These are phyloP conservation scores for Mycteria americana DNA, from an alignment of 2,797 vertebrate genomes.

Conservation along the genomic window DNA sequence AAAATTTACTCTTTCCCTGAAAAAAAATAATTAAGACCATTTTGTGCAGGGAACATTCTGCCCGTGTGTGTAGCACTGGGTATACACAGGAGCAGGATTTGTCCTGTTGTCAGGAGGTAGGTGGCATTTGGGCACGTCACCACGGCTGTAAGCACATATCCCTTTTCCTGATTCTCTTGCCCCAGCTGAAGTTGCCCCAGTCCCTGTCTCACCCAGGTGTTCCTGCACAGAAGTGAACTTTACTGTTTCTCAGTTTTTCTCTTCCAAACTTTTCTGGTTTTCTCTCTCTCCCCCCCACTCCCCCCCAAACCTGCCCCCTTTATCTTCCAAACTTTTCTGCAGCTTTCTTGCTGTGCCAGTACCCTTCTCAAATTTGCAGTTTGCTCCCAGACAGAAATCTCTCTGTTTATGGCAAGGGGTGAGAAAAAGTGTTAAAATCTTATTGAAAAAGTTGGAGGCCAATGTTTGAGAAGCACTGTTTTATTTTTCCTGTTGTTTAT, in stretches of 20 bases:
- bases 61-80: neutral
- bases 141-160: fast-evolving
- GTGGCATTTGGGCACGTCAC: neutral
- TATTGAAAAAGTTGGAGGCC: neutral
- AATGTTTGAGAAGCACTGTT: neutral
- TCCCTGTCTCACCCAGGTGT: neutral
- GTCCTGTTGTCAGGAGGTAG: neutral
- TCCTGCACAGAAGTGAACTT: neutral
- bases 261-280: too few species aligned
- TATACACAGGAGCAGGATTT: neutral
- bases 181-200: neutral
- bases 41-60: neutral
- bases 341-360: neutral
- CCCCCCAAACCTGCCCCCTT: neutral
- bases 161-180: neutral
- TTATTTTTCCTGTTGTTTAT: neutral
- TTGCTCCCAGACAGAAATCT: neutral
- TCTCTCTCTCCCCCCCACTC: fast-evolving
- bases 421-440: neutral
- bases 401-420: neutral
- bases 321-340: neutral
- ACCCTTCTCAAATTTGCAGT: neutral
- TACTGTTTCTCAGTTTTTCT: neutral
- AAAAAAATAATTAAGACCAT: neutral
- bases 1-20: neutral